phyloP scores from a whole-genome alignment of 2,888 invertebrate species.

The Epicampocera succincta region DNA sequence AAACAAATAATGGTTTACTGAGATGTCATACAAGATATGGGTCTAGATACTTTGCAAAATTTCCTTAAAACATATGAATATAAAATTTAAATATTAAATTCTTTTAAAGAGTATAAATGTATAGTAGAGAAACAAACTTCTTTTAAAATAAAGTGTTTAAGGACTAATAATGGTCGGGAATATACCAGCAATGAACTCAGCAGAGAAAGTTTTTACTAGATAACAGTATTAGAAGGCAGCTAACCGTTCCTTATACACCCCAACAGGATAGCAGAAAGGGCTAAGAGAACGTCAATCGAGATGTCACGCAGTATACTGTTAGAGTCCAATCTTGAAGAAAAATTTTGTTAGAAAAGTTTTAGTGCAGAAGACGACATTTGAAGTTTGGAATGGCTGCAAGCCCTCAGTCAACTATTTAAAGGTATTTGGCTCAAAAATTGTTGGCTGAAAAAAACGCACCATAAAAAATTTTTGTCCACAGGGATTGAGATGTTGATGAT shows the following conservation, averaged over 20 bases:
- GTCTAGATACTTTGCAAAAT: too few species aligned
- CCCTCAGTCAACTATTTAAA: constrained; percentile 46
- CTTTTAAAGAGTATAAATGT: too few species aligned
- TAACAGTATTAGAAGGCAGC: too few species aligned
- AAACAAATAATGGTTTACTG: background rate
- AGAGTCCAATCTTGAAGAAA: constrained; percentile 13
- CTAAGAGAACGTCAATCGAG: constrained; percentile 3
- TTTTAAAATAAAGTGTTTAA: too few species aligned
- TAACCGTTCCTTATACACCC: background rate
- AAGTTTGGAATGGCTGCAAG: constrained; percentile 28
- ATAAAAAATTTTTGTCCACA: too few species aligned
- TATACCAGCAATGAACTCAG: too few species aligned
- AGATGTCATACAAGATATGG: constrained; percentile 15
- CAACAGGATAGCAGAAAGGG: constrained; percentile 14
- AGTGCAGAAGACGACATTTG: constrained; percentile 16
- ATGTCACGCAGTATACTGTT: constrained; percentile 25
- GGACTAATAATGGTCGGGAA: too few species aligned
- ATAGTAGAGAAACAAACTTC: too few species aligned
- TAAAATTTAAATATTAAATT: too few species aligned
- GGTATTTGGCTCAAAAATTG: constrained; percentile 53
- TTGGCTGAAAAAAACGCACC: constrained; percentile 46
- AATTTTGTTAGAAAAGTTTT: constrained; percentile 21
- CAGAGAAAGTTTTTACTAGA: too few species aligned
- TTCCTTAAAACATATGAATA: too few species aligned
- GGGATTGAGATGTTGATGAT: too few species aligned